These are phyloP conservation scores for Thelaira solivaga DNA, from an alignment of 2,888 invertebrate genomes.

Conservation along the genomic window DNA sequence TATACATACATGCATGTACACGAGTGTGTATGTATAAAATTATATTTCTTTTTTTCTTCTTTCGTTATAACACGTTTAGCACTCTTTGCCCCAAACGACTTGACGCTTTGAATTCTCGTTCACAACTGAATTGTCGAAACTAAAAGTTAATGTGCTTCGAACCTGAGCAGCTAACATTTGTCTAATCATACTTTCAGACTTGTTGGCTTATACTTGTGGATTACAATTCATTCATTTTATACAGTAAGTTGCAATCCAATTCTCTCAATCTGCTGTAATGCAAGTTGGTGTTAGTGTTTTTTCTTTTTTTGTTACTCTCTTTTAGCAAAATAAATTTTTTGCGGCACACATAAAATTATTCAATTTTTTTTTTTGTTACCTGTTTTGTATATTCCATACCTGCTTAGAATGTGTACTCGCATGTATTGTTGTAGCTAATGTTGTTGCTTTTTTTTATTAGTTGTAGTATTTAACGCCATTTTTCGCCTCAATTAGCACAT, in stretches of 20 bases:
- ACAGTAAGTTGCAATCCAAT: neutral
- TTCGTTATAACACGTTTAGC: neutral
- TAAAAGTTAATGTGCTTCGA: constrained; percentile 20
- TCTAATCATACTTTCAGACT: neutral
- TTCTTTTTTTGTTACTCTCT: too few species aligned
- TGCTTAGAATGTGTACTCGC: neutral
- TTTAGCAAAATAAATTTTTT: too few species aligned
- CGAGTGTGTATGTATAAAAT: too few species aligned
- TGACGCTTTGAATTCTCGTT: constrained; percentile 63
- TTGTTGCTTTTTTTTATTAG: constrained; percentile 16
- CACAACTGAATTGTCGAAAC: constrained; percentile 54
- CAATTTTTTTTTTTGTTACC: too few species aligned
- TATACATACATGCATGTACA: too few species aligned
- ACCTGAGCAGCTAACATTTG: neutral
- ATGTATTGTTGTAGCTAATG: neutral
- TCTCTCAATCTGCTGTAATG: neutral
- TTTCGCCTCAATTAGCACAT: constrained; percentile 63
- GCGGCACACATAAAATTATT: too few species aligned
- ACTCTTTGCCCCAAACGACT: constrained; percentile 29
- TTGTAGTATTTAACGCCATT: constrained; percentile 61
- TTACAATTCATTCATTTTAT: neutral
- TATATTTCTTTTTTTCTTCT: too few species aligned
- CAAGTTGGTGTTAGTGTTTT: too few species aligned
- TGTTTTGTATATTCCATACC: constrained; percentile 17
- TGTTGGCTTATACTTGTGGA: constrained; percentile 21